phyloP scores from a whole-genome alignment of 2,797 vertebrate species.

The Sebastes ruberrimus region DNA sequence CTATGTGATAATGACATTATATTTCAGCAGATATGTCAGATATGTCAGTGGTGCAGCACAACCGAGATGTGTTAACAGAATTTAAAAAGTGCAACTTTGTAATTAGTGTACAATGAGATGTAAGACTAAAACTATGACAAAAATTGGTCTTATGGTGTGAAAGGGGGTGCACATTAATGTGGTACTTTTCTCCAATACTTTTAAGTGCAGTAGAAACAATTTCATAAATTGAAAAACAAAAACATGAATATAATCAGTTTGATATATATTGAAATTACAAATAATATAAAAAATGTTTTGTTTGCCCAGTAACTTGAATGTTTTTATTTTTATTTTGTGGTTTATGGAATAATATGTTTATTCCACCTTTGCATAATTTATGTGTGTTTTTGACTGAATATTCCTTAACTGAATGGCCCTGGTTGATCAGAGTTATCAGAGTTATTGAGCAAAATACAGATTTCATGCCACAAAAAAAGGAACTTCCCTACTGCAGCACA shows the following conservation, averaged over 20 bases:
- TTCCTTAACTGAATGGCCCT: neutral
- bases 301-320: neutral
- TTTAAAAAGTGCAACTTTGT: conserved; percentile 7
- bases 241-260: neutral
- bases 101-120: neutral
- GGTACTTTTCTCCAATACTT: neutral
- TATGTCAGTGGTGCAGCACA: neutral
- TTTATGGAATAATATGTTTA: neutral
- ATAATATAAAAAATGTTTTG: neutral
- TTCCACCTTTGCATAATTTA: neutral
- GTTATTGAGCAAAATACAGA: neutral
- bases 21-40: neutral
- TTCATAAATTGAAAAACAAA: neutral
- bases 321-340: neutral
- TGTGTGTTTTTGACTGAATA: neutral
- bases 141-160: neutral
- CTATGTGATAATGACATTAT: neutral
- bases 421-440: neutral
- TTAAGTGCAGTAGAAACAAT: neutral
- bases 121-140: neutral
- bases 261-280: neutral
- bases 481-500: neutral
- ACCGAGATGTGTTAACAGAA: neutral
- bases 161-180: neutral
- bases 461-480: neutral